These are phyloP conservation scores for Caerostris extrusa DNA, from an alignment of 1,140 invertebrate genomes.

Conservation along the genomic window DNA sequence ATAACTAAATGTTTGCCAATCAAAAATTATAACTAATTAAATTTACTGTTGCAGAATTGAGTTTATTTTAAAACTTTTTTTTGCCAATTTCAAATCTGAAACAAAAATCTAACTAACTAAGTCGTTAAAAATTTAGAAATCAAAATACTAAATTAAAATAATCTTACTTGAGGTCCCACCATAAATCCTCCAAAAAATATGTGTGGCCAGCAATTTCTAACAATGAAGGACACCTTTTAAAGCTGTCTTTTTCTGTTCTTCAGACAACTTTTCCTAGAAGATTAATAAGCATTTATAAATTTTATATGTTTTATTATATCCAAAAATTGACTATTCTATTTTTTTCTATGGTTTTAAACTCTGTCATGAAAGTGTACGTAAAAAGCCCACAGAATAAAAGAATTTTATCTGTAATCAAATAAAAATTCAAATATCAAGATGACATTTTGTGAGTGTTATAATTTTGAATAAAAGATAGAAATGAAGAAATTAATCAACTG, in stretches of 20 bases:
- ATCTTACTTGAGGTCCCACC: constrained; percentile 88
- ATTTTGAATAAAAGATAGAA: neutral
- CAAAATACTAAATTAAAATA: neutral
- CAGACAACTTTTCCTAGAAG: constrained; percentile 84
- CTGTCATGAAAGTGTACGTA: neutral
- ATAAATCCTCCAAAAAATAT: constrained; percentile 94
- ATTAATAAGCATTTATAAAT: neutral
- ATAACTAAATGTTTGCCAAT: too few species aligned
- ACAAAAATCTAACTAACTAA: too few species aligned
- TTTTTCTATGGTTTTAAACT: neutral
- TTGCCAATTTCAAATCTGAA: too few species aligned
- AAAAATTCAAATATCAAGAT: too few species aligned
- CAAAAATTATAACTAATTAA: too few species aligned
- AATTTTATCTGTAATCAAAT: neutral
- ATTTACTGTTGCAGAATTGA: too few species aligned
- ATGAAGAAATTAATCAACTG: neutral
- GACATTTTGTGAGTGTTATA: neutral
- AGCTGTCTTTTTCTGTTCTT: constrained; percentile 87
- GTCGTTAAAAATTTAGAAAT: neutral
- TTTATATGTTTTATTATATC: neutral
- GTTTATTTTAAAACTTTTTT: too few species aligned
- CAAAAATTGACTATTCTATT: neutral
- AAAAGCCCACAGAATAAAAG: neutral
- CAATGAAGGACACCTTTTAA: constrained; percentile 86
- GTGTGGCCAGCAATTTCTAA: constrained; percentile 90